Percentiles rank a stretch among this genome's conserved stretches.
Conservation (phyloP, 1,140 invertebrate genomes). For the Ooceraea biroi region DNA sequence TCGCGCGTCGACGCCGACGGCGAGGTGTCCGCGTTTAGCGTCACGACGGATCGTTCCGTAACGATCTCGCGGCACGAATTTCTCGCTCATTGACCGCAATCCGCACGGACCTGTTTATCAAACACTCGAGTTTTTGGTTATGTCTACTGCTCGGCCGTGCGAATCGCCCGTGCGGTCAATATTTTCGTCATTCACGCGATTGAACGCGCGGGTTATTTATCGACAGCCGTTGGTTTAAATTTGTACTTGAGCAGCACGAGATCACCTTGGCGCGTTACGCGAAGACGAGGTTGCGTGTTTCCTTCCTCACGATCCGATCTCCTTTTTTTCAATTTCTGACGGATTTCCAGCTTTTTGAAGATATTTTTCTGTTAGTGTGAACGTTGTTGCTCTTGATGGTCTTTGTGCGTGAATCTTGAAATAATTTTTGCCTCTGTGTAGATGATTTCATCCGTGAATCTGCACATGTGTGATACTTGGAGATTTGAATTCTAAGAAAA, state of each 20-base stretch:
- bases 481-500: not conserved
- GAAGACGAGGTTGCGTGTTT: too few species aligned
- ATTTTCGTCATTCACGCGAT: not conserved
- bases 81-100: too few species aligned
- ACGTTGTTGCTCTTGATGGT: not conserved
- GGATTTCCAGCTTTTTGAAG: not conserved
- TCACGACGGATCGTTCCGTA: not conserved
- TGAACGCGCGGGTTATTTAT: not conserved
- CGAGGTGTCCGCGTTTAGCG: not conserved
- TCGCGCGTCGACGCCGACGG: not conserved
- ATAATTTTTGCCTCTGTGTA: not conserved
- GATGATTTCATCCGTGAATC: not conserved
- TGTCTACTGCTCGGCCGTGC: conserved; percentile 51
- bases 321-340: too few species aligned
- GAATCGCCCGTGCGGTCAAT: conserved; percentile 6
- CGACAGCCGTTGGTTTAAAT: not conserved
- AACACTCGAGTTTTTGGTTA: conserved; percentile 78
- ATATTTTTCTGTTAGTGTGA: not conserved
- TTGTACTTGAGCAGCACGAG: not conserved
- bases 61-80: not conserved
- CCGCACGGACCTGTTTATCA: conserved; percentile 55
- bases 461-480: too few species aligned
- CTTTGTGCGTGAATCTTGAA: not conserved
- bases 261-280: not conserved
- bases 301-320: not conserved